A percentile compares a stretch with the other conserved stretches of the same genome.
phyloP scores from a whole-genome alignment of 2,888 invertebrate species.

The Lasioglossum leucozonium region DNA sequence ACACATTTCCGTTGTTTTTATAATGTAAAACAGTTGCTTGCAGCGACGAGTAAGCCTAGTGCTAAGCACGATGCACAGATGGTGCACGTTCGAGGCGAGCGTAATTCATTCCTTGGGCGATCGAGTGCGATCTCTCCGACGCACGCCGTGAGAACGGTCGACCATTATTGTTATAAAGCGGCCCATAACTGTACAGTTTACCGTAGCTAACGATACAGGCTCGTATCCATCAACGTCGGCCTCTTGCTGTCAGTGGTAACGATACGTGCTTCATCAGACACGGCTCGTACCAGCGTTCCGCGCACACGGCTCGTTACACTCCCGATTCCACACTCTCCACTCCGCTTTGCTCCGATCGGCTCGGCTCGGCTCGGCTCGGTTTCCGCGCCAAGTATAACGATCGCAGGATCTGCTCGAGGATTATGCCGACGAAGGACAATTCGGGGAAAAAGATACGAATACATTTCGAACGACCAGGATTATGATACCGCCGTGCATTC shows the following conservation, averaged over 20 bases:
- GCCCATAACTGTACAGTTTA: conserved; percentile 68
- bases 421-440: conserved; percentile 12
- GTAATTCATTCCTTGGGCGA: conserved; percentile 20
- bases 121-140: conserved; percentile 33
- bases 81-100: not conserved
- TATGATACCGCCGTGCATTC: not conserved
- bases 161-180: conserved; percentile 68
- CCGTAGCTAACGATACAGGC: conserved; percentile 65
- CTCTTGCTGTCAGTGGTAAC: conserved; percentile 68
- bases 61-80: not conserved
- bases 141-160: conserved; percentile 50
- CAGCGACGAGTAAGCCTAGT: no score
- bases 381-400: conserved; percentile 2
- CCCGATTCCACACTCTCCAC: conserved; percentile 7
- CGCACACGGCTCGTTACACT: conserved; percentile 1
- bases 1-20: no score
- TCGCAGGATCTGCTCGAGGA: conserved; percentile 33
- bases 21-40: no score
- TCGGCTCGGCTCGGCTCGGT: not conserved
- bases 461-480: not conserved
- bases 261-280: conserved; percentile 68
- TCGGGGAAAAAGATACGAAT: not conserved
- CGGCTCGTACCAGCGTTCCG: conserved; percentile 33
- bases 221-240: conserved; percentile 69
- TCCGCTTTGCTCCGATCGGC: not conserved